These are phyloP conservation scores for Acanthopagrus latus DNA, from an alignment of 2,797 vertebrate genomes.

Conservation along the genomic window DNA sequence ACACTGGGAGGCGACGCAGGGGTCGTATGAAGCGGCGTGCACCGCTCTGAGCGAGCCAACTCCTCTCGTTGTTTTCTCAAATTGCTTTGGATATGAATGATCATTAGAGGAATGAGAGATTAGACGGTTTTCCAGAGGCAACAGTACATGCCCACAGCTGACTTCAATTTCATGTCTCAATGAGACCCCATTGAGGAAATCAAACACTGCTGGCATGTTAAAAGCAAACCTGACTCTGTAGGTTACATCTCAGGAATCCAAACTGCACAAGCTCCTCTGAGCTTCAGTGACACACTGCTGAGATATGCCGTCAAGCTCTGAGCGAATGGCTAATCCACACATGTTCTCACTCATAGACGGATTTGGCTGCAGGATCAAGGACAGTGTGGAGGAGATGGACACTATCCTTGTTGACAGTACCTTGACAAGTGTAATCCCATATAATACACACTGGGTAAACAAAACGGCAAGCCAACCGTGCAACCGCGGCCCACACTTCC, in stretches of 20 bases:
- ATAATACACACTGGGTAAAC: constrained; percentile 84
- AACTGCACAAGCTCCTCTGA: constrained; percentile 47
- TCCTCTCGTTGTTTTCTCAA: constrained; percentile 65
- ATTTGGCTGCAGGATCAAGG: constrained; percentile 84
- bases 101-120: constrained; percentile 76
- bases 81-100: constrained; percentile 72
- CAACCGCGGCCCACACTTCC: constrained; percentile 82
- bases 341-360: constrained; percentile 84
- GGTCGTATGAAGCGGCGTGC: constrained; percentile 37
- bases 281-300: constrained; percentile 69
- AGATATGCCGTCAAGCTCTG: constrained; percentile 70
- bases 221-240: constrained; percentile 71
- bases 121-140: constrained; percentile 68
- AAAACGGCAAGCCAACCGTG: constrained; percentile 80
- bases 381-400: constrained; percentile 85
- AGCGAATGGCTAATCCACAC: constrained; percentile 81
- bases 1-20: constrained; percentile 50
- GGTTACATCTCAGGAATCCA: constrained; percentile 71
- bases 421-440: constrained; percentile 87
- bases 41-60: constrained; percentile 64
- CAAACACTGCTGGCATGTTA: constrained; percentile 66
- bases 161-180: constrained; percentile 79
- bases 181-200: constrained; percentile 78
- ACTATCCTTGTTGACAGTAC: constrained; percentile 88
- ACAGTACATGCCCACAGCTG: constrained; percentile 64